Percentiles rank a stretch among this genome's conserved stretches.
phyloP scores from a whole-genome alignment of 2,113 vertebrate species.

The Hirundichthys speculiger region DNA sequence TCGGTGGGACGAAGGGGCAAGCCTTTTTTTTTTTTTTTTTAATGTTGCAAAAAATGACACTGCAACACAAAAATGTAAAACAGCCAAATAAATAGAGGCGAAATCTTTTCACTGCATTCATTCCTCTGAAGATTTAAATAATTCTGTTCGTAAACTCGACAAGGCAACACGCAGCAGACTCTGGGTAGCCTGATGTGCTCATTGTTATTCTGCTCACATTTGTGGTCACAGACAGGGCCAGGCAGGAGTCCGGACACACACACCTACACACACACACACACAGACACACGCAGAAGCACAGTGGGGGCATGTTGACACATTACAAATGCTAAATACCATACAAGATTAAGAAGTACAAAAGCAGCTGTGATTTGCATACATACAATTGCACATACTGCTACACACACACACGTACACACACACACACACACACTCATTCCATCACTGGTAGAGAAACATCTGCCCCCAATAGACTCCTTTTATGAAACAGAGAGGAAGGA shows the following conservation, averaged over 20 bases:
- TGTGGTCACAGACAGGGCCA: slow-evolving; percentile 70
- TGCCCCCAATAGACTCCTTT: slow-evolving; percentile 9
- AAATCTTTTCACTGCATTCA: slow-evolving; percentile 7
- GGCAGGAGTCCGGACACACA: slow-evolving; percentile 36
- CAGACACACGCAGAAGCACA: slow-evolving; percentile 6
- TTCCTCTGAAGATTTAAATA: not conserved
- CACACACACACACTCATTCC: slow-evolving; percentile 57
- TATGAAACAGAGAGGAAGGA: too few relatives aligned
- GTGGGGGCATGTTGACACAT: slow-evolving; percentile 12
- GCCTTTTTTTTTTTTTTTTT: too few relatives aligned
- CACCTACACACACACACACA: slow-evolving; percentile 31
- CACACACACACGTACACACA: slow-evolving; percentile 2
- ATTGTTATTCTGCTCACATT: slow-evolving; percentile 78
- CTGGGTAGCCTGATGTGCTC: slow-evolving; percentile 57
- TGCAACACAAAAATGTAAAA: too few relatives aligned
- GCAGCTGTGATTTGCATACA: slow-evolving; percentile 45
- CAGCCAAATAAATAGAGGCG: too few relatives aligned
- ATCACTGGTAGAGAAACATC: slow-evolving; percentile 56
- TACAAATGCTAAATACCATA: slow-evolving; percentile 64
- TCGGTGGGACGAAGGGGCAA: not conserved
- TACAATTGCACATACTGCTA: slow-evolving; percentile 27
- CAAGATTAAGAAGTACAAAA: slow-evolving; percentile 65
- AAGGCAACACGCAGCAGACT: slow-evolving; percentile 19
- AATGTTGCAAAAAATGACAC: too few relatives aligned
- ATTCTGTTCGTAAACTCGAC: not conserved